phyloP scores from a whole-genome alignment of 2,113 vertebrate genomes.

The Cynoglossus semilaevis region DNA sequence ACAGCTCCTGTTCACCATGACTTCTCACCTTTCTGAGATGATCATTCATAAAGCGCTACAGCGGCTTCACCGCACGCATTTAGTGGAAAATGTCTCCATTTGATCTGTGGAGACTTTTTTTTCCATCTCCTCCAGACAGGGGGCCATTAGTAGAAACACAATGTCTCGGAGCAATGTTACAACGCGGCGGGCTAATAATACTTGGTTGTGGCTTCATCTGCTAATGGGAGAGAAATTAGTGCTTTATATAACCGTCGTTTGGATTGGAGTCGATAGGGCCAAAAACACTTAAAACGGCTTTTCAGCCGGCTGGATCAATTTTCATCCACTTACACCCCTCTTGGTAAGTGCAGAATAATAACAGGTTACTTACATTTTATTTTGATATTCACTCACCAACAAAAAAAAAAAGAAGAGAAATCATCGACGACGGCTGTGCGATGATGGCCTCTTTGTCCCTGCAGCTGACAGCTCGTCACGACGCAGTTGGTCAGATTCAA shows the following conservation, averaged over 20 bases:
- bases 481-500: conserved; percentile 82
- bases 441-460: conserved; percentile 76
- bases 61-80: conserved; percentile 47
- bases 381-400: conserved; percentile 86
- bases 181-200: conserved; percentile 79
- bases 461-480: conserved; percentile 73
- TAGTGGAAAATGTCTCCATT: conserved; percentile 58
- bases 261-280: conserved; percentile 85
- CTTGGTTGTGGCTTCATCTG: conserved; percentile 82
- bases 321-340: conserved; percentile 88
- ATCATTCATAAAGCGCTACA: conserved; percentile 45
- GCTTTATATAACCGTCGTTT: conserved; percentile 86
- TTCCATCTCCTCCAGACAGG: conserved; percentile 62
- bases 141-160: conserved; percentile 74
- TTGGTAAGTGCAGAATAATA: conserved; percentile 91
- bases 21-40: conserved; percentile 53
- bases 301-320: conserved; percentile 95
- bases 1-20: conserved; percentile 47
- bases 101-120: conserved; percentile 55
- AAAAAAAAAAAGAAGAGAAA: conserved; percentile 65
- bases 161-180: conserved; percentile 66
- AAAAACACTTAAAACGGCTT: conserved; percentile 85
- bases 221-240: conserved; percentile 91
- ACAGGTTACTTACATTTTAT: conserved; percentile 92
- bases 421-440: conserved; percentile 79